A percentile compares a stretch with the other conserved stretches of the same genome.
These are phyloP conservation scores for Maniola jurtina DNA, from an alignment of 1,140 invertebrate genomes.

Conservation along the genomic window DNA sequence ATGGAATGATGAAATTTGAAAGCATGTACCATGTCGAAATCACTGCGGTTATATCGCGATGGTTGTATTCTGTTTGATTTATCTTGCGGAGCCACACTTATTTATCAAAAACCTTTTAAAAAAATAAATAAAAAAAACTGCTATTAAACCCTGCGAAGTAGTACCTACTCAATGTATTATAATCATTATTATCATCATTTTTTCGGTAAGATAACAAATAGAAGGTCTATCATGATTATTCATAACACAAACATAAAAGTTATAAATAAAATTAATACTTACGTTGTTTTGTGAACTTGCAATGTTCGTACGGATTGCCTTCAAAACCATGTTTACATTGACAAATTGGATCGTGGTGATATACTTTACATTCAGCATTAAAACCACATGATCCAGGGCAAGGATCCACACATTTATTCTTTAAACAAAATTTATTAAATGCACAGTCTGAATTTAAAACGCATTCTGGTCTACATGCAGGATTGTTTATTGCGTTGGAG, in stretches of 20 bases:
- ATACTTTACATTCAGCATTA: conserved; percentile 87
- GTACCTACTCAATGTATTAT: too few species aligned
- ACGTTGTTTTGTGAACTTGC: conserved; percentile 76
- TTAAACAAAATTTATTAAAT: conserved; percentile 87
- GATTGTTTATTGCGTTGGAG: conserved; percentile 83
- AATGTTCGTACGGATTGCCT: conserved; percentile 91
- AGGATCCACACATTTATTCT: conserved; percentile 87
- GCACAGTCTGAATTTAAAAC: conserved; percentile 88
- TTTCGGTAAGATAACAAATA: too few species aligned
- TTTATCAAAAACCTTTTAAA: too few species aligned
- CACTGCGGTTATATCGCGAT: too few species aligned
- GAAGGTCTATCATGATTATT: too few species aligned
- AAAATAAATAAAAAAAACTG: too few species aligned
- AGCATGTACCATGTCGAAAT: too few species aligned
- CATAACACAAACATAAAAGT: background rate
- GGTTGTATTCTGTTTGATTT: too few species aligned
- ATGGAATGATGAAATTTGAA: too few species aligned
- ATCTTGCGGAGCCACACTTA: too few species aligned
- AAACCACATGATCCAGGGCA: conserved; percentile 90
- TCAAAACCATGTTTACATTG: conserved; percentile 84
- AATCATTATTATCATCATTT: too few species aligned
- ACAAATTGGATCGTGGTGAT: conserved; percentile 88
- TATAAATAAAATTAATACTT: conserved; percentile 36
- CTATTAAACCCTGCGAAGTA: too few species aligned
- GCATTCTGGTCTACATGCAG: conserved; percentile 88